Evolutionary conservation across 2,113 vertebrate species (phyloP).

Genomic region (Alouatta palliata): DNA sequence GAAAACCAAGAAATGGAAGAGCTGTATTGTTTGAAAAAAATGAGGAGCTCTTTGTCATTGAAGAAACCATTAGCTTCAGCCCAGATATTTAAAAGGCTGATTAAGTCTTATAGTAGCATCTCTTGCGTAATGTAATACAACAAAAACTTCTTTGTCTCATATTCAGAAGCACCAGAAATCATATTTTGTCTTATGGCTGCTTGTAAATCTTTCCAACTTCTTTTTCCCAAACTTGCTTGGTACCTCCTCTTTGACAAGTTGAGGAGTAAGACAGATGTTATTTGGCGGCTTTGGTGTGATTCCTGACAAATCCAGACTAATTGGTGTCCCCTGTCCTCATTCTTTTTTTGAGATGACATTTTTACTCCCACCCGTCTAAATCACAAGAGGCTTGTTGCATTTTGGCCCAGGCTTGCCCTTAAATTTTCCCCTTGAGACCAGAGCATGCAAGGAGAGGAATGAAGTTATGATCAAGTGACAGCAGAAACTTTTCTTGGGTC

Average conservation of each 20-base stretch:
- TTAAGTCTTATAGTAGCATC: neutral
- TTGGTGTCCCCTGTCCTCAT: neutral
- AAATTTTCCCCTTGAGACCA: neutral
- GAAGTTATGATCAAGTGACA: conserved; percentile 45
- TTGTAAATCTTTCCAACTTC: neutral
- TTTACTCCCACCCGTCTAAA: neutral
- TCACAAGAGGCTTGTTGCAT: neutral
- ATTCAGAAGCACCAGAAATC: neutral
- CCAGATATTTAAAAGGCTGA: neutral
- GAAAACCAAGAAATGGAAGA: neutral
- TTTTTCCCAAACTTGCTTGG: neutral
- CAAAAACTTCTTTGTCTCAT: neutral
- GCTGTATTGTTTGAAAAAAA: neutral
- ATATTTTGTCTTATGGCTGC: neutral
- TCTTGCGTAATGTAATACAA: neutral
- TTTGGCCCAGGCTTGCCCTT: conserved; percentile 9
- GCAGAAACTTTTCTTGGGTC: conserved; percentile 45
- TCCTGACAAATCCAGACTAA: conserved; percentile 16
- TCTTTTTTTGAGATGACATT: neutral
- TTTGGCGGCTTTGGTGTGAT: neutral
- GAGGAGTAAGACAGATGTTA: neutral
- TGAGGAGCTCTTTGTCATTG: neutral
- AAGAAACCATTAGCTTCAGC: neutral
- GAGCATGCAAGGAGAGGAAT: conserved; percentile 11
- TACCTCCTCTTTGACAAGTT: neutral